Percentiles rank a stretch among this genome's conserved stretches.
Conservation (phyloP, 2,888 invertebrate genomes). For the Isotomurus palustris region DNA sequence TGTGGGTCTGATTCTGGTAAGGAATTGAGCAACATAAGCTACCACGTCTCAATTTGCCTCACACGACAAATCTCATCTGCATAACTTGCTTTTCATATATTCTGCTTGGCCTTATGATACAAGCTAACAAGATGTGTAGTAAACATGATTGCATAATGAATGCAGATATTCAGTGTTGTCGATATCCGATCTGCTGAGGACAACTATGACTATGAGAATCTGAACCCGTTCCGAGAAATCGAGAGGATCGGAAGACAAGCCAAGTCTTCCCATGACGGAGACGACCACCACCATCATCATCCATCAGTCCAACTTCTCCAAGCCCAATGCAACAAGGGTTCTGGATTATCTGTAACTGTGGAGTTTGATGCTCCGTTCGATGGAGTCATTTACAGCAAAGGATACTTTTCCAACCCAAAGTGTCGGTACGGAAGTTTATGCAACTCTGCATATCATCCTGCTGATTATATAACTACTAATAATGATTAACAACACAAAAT, state of each 20-base stretch:
- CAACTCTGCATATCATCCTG: background rate
- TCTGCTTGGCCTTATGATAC: too few species aligned
- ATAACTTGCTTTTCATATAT: too few species aligned
- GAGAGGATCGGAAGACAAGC: conserved; percentile 22
- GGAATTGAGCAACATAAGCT: too few species aligned
- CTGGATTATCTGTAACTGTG: conserved; percentile 60
- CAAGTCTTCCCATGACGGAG: conserved; percentile 5
- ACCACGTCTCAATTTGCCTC: too few species aligned
- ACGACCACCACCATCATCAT: conserved; percentile 47
- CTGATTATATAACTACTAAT: background rate
- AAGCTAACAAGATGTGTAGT: too few species aligned
- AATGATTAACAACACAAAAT: too few species aligned
- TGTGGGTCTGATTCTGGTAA: too few species aligned
- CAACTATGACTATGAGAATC: conserved; percentile 26
- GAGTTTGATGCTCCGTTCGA: conserved; percentile 62
- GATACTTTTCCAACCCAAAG: conserved; percentile 61
- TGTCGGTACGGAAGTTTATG: conserved; percentile 58
- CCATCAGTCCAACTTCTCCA: conserved; percentile 59
- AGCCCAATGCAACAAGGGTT: conserved; percentile 59
- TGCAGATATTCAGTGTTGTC: too few species aligned
- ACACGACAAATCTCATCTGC: too few species aligned
- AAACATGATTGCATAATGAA: too few species aligned
- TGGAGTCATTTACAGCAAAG: conserved; percentile 68
- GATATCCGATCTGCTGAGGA: too few species aligned
- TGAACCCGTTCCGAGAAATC: conserved; percentile 21